A percentile compares a stretch with the other conserved stretches of the same genome.
Conservation (phyloP, 2,797 vertebrate species). For the Setipinna tenuifilis region DNA sequence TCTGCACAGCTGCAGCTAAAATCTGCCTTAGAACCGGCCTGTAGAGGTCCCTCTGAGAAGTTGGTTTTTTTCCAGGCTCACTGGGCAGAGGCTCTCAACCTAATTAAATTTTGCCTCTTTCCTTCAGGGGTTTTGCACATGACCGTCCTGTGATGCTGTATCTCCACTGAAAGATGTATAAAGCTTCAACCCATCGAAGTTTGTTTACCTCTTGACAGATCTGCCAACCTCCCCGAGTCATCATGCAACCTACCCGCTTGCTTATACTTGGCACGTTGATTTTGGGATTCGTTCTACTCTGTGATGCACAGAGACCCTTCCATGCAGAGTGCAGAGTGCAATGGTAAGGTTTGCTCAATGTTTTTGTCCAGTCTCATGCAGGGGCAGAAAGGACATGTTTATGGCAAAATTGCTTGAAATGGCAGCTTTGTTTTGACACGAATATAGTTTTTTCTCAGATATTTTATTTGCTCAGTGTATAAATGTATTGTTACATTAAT, state of each 20-base stretch:
- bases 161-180: slow-evolving; percentile 24
- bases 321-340: slow-evolving; percentile 80
- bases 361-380: background rate
- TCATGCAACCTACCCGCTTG: slow-evolving; percentile 54
- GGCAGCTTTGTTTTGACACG: no score
- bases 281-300: slow-evolving; percentile 42
- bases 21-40: background rate
- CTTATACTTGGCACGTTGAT: slow-evolving; percentile 53
- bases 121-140: slow-evolving; percentile 66
- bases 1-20: background rate
- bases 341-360: slow-evolving; percentile 63
- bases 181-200: background rate
- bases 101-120: slow-evolving; percentile 64
- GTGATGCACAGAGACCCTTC: slow-evolving; percentile 62
- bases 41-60: background rate
- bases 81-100: slow-evolving; percentile 20
- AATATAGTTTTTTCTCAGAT: background rate
- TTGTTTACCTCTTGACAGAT: slow-evolving; percentile 11
- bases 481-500: no score
- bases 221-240: background rate
- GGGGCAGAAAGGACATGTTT: background rate
- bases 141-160: slow-evolving; percentile 66
- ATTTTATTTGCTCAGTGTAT: no score
- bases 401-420: background rate
- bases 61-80: background rate